Evolutionary conservation across 2,888 invertebrate species (phyloP).

Genomic region (Athalia cordata): DNA sequence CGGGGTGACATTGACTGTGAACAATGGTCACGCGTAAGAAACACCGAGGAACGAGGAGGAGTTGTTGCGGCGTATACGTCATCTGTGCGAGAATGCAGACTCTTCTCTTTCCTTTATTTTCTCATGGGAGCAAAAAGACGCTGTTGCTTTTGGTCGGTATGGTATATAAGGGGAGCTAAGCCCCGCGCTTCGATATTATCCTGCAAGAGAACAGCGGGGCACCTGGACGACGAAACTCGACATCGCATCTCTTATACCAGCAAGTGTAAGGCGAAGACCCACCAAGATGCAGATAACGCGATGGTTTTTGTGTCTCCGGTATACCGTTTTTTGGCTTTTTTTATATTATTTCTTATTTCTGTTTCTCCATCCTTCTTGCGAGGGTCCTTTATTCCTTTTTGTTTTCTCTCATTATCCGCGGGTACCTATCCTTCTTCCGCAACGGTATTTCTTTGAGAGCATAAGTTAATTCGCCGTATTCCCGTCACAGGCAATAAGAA

Average conservation of each 20-base stretch:
- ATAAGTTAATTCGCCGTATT: too few relatives aligned
- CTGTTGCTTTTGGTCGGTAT: too few relatives aligned
- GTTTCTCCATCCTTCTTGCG: not conserved
- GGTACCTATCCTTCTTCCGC: too few relatives aligned
- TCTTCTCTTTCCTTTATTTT: too few relatives aligned
- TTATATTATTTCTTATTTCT: not conserved
- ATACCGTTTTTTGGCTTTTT: not conserved
- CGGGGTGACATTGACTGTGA: not conserved
- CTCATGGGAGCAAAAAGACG: too few relatives aligned
- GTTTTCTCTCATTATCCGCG: too few relatives aligned
- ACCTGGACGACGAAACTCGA: not conserved
- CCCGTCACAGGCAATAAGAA: not conserved
- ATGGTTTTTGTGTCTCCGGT: not conserved
- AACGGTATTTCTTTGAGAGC: too few relatives aligned
- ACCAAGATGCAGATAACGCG: constrained; percentile 40
- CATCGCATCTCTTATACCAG: not conserved
- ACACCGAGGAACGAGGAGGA: not conserved
- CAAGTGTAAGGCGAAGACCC: constrained; percentile 21
- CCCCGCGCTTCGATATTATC: not conserved
- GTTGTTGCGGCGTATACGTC: too few relatives aligned
- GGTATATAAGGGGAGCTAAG: too few relatives aligned
- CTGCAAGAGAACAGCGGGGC: constrained; percentile 13
- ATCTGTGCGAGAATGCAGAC: too few relatives aligned
- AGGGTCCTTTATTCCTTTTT: not conserved
- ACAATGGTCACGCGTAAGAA: not conserved